phyloP scores from a whole-genome alignment of 1,140 invertebrate genomes.

The Sweltsa coloradensis region DNA sequence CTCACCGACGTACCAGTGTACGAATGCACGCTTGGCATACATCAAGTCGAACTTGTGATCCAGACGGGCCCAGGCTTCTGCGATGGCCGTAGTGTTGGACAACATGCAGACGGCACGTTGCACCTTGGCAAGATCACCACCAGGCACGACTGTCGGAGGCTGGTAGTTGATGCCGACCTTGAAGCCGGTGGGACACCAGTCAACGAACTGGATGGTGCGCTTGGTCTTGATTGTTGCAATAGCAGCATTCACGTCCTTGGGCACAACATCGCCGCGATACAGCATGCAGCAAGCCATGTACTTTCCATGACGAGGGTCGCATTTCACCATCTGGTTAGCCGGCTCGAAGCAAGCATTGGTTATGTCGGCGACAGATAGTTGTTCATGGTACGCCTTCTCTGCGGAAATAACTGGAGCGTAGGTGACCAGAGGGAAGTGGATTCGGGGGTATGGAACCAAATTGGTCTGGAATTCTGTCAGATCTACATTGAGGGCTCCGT shows the following conservation, averaged over 20 bases:
- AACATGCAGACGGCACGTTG: slow-evolving; percentile 74
- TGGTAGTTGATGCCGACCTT: slow-evolving; percentile 68
- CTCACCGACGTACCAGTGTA: slow-evolving; percentile 49
- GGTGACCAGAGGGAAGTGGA: slow-evolving; percentile 47
- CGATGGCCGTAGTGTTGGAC: slow-evolving; percentile 73
- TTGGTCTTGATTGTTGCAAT: slow-evolving; percentile 75
- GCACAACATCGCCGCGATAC: slow-evolving; percentile 62
- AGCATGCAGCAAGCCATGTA: slow-evolving; percentile 83
- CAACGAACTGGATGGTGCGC: slow-evolving; percentile 46
- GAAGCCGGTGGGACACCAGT: slow-evolving; percentile 52
- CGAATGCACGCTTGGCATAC: slow-evolving; percentile 49
- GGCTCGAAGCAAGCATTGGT: slow-evolving; percentile 46
- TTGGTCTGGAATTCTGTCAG: slow-evolving; percentile 74
- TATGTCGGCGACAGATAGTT: slow-evolving; percentile 42
- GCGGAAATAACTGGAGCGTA: slow-evolving; percentile 41
- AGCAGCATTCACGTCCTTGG: slow-evolving; percentile 75
- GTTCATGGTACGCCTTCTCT: slow-evolving; percentile 43
- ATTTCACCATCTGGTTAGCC: slow-evolving; percentile 70
- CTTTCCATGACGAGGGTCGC: slow-evolving; percentile 66
- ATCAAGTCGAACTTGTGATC: slow-evolving; percentile 50
- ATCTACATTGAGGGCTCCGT: slow-evolving; percentile 24
- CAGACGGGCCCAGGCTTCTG: slow-evolving; percentile 69
- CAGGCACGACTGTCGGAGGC: slow-evolving; percentile 68
- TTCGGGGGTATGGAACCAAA: slow-evolving; percentile 50
- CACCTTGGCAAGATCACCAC: slow-evolving; percentile 69